Percentiles rank a stretch among this genome's conserved stretches.
These are phyloP conservation scores for Amphipoea lucens DNA, from an alignment of 2,888 invertebrate genomes.

Conservation along the genomic window DNA sequence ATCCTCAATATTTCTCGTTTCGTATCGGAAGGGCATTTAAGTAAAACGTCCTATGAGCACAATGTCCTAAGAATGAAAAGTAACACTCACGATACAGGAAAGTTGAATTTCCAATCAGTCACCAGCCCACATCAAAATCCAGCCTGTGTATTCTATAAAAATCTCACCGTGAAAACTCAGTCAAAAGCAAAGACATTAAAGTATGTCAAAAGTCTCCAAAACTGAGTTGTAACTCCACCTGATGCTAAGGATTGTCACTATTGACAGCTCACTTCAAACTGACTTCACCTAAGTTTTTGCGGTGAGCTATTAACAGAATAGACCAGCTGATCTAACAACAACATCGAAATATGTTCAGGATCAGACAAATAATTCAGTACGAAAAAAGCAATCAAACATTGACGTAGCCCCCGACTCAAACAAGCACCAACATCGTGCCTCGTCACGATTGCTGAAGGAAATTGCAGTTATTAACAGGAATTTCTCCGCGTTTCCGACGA, in stretches of 20 bases:
- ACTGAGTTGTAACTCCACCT: too few relatives aligned
- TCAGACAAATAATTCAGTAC: constrained; percentile 8
- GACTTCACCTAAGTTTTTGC: too few relatives aligned
- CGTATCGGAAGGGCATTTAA: too few relatives aligned
- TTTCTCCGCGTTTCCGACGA: constrained; percentile 29
- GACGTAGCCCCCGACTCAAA: constrained; percentile 24
- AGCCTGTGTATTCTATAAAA: not conserved
- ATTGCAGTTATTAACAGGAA: constrained; percentile 60
- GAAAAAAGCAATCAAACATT: constrained; percentile 46
- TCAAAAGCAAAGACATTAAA: too few relatives aligned
- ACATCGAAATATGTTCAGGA: not conserved
- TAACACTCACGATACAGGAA: not conserved
- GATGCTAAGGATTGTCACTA: too few relatives aligned
- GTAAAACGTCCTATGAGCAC: too few relatives aligned
- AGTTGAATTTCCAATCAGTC: not conserved
- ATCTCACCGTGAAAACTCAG: too few relatives aligned
- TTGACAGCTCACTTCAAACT: too few relatives aligned
- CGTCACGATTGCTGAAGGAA: constrained; percentile 40
- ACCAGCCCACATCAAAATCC: not conserved
- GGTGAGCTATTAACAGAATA: too few relatives aligned
- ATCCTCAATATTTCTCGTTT: not conserved
- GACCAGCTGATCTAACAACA: not conserved
- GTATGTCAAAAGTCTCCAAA: too few relatives aligned
- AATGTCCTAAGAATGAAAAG: not conserved
- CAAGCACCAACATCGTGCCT: constrained; percentile 27